These are phyloP conservation scores for Ichneumoninae sp. DNA, from an alignment of 2,888 invertebrate genomes.

Conservation along the genomic window DNA sequence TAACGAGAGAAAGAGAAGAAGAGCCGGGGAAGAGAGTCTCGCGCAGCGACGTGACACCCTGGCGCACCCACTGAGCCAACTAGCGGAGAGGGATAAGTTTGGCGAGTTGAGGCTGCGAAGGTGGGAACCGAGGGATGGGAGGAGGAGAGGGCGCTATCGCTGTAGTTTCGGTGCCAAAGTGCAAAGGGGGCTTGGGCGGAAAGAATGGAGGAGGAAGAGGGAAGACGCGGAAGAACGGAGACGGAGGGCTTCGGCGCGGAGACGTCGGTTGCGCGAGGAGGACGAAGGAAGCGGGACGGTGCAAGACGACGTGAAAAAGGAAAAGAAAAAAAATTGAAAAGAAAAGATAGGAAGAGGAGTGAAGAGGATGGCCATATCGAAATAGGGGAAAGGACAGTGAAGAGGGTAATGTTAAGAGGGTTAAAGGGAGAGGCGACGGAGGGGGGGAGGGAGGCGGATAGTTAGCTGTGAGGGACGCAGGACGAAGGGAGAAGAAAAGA, in stretches of 20 bases:
- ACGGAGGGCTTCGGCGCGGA: slow-evolving; percentile 7
- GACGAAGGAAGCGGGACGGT: background rate
- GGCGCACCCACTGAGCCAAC: slow-evolving; percentile 32
- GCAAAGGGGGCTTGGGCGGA: slow-evolving; percentile 57
- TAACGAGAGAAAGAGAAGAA: slow-evolving; percentile 45
- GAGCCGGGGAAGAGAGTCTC: slow-evolving; percentile 17
- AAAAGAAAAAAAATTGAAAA: slow-evolving; percentile 3
- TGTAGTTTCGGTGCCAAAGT: slow-evolving; percentile 63
- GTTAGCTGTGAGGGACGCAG: slow-evolving; percentile 45
- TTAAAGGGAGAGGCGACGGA: slow-evolving; percentile 18
- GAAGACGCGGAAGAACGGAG: slow-evolving; percentile 7
- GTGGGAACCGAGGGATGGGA: slow-evolving; percentile 34
- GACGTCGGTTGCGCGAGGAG: background rate
- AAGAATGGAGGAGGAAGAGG: slow-evolving; percentile 24
- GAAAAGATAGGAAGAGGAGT: slow-evolving; percentile 25
- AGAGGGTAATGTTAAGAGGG: slow-evolving; percentile 54
- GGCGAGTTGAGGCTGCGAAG: slow-evolving; percentile 25
- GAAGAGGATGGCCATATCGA: slow-evolving; percentile 60
- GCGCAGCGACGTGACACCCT: slow-evolving; percentile 49
- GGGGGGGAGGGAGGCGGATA: slow-evolving; percentile 43
- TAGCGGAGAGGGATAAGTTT: slow-evolving; percentile 43
- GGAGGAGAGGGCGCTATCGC: slow-evolving; percentile 29
- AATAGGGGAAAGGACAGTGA: slow-evolving; percentile 37
- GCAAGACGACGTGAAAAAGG: background rate
- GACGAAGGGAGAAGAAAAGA: slow-evolving; percentile 39